Evolutionary conservation across 2,888 invertebrate genomes (phyloP).

Genomic region (Lysandra bellargus): DNA sequence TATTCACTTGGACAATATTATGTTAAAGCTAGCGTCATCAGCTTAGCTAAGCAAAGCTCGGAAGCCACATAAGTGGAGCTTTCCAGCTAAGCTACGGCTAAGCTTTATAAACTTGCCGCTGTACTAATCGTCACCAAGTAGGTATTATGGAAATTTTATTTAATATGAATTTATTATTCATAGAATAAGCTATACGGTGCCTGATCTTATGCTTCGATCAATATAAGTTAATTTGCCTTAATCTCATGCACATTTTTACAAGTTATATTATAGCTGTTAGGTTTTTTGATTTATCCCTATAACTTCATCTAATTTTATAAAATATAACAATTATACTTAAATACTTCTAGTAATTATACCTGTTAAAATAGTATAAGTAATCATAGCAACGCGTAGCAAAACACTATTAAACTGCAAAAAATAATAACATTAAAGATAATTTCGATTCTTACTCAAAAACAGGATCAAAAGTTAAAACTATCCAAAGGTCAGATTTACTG

Average conservation of each 20-base stretch:
- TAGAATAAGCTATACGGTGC: background rate
- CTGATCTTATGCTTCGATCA: background rate
- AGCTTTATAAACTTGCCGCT: conserved; percentile 5
- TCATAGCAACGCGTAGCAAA: too few species aligned
- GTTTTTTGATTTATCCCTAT: too few species aligned
- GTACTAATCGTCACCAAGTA: background rate
- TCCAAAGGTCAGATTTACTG: conserved; percentile 18
- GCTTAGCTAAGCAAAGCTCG: conserved; percentile 7
- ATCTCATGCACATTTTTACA: too few species aligned
- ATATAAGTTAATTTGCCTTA: background rate
- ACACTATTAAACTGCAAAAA: background rate
- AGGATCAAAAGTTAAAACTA: background rate
- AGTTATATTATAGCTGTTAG: too few species aligned
- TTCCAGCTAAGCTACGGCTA: background rate
- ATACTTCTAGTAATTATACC: too few species aligned
- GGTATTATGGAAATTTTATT: background rate
- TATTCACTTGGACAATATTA: background rate
- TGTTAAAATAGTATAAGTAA: too few species aligned
- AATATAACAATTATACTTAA: too few species aligned
- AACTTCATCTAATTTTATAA: too few species aligned
- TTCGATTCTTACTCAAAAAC: background rate
- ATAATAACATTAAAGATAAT: background rate
- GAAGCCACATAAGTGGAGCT: conserved; percentile 7
- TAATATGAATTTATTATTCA: background rate
- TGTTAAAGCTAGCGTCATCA: background rate